These are phyloP conservation scores for Mechanitis mazaeus DNA, from an alignment of 2,888 invertebrate species.

Conservation along the genomic window DNA sequence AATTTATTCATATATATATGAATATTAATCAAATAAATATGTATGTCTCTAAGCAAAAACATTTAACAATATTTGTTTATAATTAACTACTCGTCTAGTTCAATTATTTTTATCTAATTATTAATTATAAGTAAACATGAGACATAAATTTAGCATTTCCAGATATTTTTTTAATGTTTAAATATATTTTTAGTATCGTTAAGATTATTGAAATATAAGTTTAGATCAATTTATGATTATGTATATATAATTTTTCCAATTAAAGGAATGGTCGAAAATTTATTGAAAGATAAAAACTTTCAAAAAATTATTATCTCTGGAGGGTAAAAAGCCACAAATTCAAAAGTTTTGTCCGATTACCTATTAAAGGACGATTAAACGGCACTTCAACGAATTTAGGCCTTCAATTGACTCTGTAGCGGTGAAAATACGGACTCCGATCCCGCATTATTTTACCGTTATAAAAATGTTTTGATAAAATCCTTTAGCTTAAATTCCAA, in stretches of 20 bases:
- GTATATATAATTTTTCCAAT: no score
- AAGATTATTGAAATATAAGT: no score
- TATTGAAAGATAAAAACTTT: conserved; percentile 10
- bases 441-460: conserved; percentile 6
- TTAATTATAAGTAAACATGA: not conserved
- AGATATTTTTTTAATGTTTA: no score
- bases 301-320: conserved; percentile 4
- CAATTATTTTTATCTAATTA: not conserved
- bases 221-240: no score
- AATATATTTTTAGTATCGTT: no score
- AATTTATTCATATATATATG: no score
- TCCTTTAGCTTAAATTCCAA: conserved; percentile 11
- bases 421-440: conserved; percentile 1
- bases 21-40: no score
- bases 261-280: not conserved
- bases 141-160: no score
- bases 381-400: conserved; percentile 11
- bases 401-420: conserved; percentile 3
- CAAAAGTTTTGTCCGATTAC: conserved; percentile 17
- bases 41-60: no score
- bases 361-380: conserved; percentile 11
- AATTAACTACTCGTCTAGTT: no score
- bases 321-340: conserved; percentile 18
- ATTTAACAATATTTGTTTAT: no score
- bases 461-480: conserved; percentile 12